phyloP scores from a whole-genome alignment of 1,140 invertebrate genomes.

The Spodoptera litura region DNA sequence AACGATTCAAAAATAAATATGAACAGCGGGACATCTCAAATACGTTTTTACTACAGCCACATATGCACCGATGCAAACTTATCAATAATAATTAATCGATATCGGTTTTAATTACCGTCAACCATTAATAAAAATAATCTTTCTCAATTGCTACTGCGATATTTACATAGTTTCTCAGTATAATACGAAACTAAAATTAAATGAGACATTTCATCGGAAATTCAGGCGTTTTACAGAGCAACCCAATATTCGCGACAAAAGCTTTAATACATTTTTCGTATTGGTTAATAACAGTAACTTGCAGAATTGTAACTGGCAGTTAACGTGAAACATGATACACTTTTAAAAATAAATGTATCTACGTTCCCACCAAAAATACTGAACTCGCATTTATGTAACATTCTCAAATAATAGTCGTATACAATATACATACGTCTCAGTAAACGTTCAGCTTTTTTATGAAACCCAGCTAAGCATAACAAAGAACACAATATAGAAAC shows the following conservation, averaged over 20 bases:
- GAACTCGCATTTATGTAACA: not conserved
- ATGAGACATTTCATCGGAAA: conserved; percentile 5
- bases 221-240: not conserved
- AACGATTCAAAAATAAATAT: too few species aligned
- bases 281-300: conserved; percentile 40
- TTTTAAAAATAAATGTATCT: conserved; percentile 32
- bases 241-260: conserved; percentile 9
- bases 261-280: conserved; percentile 31
- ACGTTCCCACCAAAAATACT: conserved; percentile 14
- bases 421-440: not conserved
- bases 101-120: not conserved
- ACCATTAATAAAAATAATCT: not conserved
- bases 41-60: too few species aligned
- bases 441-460: not conserved
- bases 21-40: too few species aligned
- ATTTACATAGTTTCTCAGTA: not conserved
- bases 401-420: conserved; percentile 8
- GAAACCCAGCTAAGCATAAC: too few species aligned
- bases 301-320: conserved; percentile 31
- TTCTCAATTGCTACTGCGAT: not conserved
- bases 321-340: conserved; percentile 42
- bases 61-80: not conserved
- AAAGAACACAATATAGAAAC: not conserved
- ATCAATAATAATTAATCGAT: not conserved
- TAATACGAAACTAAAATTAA: conserved; percentile 5